Conservation (phyloP, 64 coral and sea anemone genomes). For the Dendrophyllia cribrosa region DNA sequence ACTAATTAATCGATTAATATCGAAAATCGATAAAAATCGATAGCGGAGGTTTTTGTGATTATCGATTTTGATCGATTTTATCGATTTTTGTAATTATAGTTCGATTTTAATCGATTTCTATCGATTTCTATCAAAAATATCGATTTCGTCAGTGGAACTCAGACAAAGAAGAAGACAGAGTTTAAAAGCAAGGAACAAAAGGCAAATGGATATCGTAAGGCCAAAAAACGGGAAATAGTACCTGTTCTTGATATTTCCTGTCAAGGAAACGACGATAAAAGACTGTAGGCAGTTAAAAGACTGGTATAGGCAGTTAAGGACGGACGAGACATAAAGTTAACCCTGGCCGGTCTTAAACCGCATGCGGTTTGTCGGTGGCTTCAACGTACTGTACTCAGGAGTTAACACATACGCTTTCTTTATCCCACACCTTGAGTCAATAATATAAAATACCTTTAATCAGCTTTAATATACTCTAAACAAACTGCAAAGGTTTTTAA, state of each 20-base stretch:
- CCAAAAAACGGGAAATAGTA: background rate
- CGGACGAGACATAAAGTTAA: background rate
- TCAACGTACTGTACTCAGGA: background rate
- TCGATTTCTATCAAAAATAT: constrained; percentile 4
- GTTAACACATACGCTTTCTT: background rate
- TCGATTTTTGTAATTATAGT: no score
- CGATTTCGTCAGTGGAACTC: background rate
- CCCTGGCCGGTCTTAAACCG: background rate
- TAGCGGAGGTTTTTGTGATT: no score
- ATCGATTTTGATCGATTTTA: no score
- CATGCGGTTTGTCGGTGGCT: constrained; percentile 9
- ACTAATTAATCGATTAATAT: no score
- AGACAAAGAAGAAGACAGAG: constrained; percentile 23
- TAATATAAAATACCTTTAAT: no score
- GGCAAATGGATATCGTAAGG: background rate
- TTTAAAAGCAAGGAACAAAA: constrained; percentile 5
- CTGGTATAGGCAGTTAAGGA: constrained; percentile 4
- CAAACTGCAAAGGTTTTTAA: background rate
- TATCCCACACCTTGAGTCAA: no score
- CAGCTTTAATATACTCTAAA: background rate
- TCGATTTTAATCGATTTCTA: background rate
- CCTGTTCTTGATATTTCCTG: constrained; percentile 2
- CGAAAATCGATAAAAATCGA: no score
- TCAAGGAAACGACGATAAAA: background rate
- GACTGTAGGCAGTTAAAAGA: constrained; percentile 2